Evolutionary conservation across 2,113 vertebrate genomes (phyloP).

Genomic region (Bombycilla garrulus): DNA sequence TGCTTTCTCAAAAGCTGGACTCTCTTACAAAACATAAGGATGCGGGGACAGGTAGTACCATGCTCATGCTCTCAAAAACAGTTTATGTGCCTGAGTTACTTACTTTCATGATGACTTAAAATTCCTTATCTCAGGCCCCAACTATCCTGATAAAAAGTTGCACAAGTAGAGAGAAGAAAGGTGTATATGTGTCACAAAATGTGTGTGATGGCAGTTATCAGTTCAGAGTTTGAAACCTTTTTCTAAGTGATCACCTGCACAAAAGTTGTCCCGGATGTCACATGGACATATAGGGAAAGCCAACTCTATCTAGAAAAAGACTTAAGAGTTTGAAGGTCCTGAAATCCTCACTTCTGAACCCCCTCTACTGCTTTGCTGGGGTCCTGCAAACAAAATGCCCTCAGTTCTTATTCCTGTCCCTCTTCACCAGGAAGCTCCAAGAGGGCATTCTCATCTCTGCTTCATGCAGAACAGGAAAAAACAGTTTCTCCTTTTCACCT

Average conservation of each 20-base stretch:
- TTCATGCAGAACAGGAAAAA: not conserved
- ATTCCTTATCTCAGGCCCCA: not conserved
- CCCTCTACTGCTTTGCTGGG: rapidly evolving
- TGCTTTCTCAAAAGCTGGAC: not conserved
- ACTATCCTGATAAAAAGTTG: not conserved
- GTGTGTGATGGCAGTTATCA: not conserved
- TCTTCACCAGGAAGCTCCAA: not conserved
- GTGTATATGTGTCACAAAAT: not conserved
- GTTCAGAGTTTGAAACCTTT: not conserved
- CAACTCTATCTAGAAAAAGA: not conserved
- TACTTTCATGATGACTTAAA: not conserved
- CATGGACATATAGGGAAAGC: not conserved
- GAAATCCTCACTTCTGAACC: not conserved
- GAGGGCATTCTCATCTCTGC: not conserved
- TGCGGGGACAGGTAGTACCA: not conserved
- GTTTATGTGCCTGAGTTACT: not conserved
- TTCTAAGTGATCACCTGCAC: not conserved
- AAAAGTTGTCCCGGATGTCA: not conserved
- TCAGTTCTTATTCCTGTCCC: not conserved
- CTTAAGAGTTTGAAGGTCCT: not conserved
- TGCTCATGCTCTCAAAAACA: not conserved
- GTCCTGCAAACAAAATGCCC: not conserved
- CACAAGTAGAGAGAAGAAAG: not conserved
- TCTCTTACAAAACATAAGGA: not conserved
- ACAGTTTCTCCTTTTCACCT: not conserved